phyloP scores from a whole-genome alignment of 1,140 invertebrate species.

The Coptotermes formosanus region DNA sequence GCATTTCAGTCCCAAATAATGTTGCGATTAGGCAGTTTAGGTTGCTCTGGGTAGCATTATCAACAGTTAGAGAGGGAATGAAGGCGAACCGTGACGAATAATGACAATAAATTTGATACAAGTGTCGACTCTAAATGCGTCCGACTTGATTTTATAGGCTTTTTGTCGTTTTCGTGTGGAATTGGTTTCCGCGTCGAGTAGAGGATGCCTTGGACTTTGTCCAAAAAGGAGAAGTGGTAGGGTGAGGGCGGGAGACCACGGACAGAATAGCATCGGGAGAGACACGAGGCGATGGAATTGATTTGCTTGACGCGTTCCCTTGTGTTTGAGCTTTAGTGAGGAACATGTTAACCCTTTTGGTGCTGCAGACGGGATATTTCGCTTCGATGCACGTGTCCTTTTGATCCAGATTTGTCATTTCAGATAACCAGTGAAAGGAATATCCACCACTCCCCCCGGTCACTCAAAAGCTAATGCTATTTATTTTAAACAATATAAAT shows the following conservation, averaged over 20 bases:
- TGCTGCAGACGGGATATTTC: no score
- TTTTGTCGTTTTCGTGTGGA: conserved; percentile 6
- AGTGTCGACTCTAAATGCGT: neutral
- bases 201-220: neutral
- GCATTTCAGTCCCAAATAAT: neutral
- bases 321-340: neutral
- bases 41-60: neutral
- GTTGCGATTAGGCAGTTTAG: neutral
- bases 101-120: conserved; percentile 15
- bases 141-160: conserved; percentile 11
- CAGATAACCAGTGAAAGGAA: no score
- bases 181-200: conserved; percentile 4
- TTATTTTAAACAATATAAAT: no score
- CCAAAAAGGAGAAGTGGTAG: neutral
- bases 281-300: neutral
- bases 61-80: neutral
- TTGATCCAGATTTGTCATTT: no score
- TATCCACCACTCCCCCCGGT: no score
- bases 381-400: no score
- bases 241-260: neutral
- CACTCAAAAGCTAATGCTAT: no score
- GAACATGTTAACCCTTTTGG: neutral
- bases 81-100: neutral
- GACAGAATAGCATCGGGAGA: neutral
- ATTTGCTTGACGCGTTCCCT: neutral